Percentiles rank a stretch among this genome's conserved stretches.
phyloP scores from a whole-genome alignment of 1,140 invertebrate genomes.

The Oscheius sp. region DNA sequence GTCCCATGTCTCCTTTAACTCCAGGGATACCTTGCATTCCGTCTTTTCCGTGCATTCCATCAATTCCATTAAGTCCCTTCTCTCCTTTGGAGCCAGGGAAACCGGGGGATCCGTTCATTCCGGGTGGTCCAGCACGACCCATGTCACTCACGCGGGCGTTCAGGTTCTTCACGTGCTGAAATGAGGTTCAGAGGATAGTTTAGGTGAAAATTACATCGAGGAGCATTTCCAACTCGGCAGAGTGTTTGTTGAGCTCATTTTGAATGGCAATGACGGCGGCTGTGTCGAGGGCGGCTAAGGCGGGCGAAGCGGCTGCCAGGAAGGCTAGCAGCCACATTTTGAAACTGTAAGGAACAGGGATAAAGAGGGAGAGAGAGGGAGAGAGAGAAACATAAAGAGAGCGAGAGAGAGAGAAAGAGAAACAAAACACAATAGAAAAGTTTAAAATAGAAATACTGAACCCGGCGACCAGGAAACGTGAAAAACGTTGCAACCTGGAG shows the following conservation, averaged over 20 bases:
- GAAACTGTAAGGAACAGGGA: slow-evolving; percentile 1
- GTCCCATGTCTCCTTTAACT: slow-evolving; percentile 40
- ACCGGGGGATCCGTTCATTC: slow-evolving; percentile 33
- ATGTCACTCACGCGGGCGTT: slow-evolving; percentile 35
- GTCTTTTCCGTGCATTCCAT: slow-evolving; percentile 31
- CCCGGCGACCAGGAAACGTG: no score
- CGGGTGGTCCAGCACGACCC: slow-evolving; percentile 30
- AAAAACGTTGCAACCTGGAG: no score
- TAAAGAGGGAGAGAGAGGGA: no score
- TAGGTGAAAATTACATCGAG: slow-evolving; percentile 21
- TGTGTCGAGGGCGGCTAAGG: slow-evolving; percentile 25
- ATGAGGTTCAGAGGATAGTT: slow-evolving; percentile 5
- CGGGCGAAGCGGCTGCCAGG: neutral
- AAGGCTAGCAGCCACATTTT: slow-evolving; percentile 13
- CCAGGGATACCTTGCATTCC: slow-evolving; percentile 39
- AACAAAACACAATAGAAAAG: neutral
- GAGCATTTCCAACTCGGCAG: slow-evolving; percentile 36
- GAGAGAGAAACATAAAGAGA: no score
- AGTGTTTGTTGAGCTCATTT: slow-evolving; percentile 39
- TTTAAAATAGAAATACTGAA: no score
- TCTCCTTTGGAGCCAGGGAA: slow-evolving; percentile 35
- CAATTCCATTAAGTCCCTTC: slow-evolving; percentile 28
- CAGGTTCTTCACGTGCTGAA: slow-evolving; percentile 38
- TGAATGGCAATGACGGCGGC: slow-evolving; percentile 37
- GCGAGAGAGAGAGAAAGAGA: no score